Percentiles rank a stretch among this genome's conserved stretches.
These are phyloP conservation scores for Acanthoscelides obtectus DNA, from an alignment of 2,888 invertebrate genomes.

Conservation along the genomic window DNA sequence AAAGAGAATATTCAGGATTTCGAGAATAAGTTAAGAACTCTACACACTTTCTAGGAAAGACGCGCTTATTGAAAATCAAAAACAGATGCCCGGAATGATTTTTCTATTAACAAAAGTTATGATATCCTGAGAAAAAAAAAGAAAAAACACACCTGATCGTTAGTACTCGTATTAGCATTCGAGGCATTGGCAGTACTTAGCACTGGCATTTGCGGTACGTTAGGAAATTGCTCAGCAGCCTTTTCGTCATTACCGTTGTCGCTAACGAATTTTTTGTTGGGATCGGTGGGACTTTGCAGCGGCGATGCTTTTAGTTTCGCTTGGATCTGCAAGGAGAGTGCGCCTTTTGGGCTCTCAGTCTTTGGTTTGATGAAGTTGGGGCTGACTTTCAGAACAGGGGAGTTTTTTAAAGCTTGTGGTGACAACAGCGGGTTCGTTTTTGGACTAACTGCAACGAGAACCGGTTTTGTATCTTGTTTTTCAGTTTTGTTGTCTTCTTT, in stretches of 20 bases:
- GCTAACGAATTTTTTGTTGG: slow-evolving; percentile 14
- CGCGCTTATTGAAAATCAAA: too few relatives aligned
- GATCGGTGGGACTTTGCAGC: slow-evolving; percentile 24
- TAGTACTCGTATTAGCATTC: slow-evolving; percentile 32
- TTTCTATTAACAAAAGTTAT: slow-evolving; percentile 9
- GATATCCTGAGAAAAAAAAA: slow-evolving; percentile 18
- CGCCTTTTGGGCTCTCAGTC: slow-evolving; percentile 41
- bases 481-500: not conserved
- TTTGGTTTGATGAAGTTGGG: slow-evolving; percentile 52
- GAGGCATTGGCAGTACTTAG: slow-evolving; percentile 37
- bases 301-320: slow-evolving; percentile 37
- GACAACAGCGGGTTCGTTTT: slow-evolving; percentile 17
- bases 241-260: slow-evolving; percentile 18
- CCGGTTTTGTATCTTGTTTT: slow-evolving; percentile 18
- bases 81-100: too few relatives aligned
- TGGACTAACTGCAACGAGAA: slow-evolving; percentile 24
- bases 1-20: too few relatives aligned
- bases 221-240: slow-evolving; percentile 18
- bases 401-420: slow-evolving; percentile 33
- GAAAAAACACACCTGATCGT: slow-evolving; percentile 41
- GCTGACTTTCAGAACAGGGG: slow-evolving; percentile 54
- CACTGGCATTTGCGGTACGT: slow-evolving; percentile 43
- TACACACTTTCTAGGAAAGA: too few relatives aligned
- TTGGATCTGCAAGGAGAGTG: slow-evolving; percentile 40
- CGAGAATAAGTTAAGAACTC: too few relatives aligned